These are phyloP conservation scores for Conomelus anceps DNA, from an alignment of 2,888 invertebrate species.

Conservation along the genomic window DNA sequence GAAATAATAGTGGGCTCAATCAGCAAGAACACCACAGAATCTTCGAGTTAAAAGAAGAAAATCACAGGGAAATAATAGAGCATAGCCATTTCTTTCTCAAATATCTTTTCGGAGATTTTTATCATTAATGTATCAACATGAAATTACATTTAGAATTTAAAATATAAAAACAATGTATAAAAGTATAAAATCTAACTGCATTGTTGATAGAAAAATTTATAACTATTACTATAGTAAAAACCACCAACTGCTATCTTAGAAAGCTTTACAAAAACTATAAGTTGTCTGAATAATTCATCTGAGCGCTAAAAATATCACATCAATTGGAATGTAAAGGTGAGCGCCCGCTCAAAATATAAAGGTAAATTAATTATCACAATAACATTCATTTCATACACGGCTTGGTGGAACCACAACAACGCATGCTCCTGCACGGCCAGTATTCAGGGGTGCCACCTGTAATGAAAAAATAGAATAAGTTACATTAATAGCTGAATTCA, in stretches of 20 bases:
- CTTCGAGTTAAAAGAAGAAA: too few species aligned
- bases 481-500: neutral
- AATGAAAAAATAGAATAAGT: conserved; percentile 37
- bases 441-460: conserved; percentile 68
- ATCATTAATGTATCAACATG: neutral
- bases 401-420: conserved; percentile 49
- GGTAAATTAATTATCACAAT: neutral
- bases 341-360: conserved; percentile 17
- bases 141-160: neutral
- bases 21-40: too few species aligned
- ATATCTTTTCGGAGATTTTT: neutral
- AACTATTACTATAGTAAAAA: neutral
- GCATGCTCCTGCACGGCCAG: conserved; percentile 83
- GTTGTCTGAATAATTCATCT: neutral
- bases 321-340: conserved; percentile 12
- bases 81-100: neutral
- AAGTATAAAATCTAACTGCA: neutral
- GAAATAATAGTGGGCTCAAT: too few species aligned
- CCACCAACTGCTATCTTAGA: neutral
- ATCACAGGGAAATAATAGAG: neutral
- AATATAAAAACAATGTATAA: neutral
- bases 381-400: neutral
- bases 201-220: neutral
- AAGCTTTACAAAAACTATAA: neutral
- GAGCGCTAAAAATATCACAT: neutral